These are phyloP conservation scores for Megalopta genalis DNA, from an alignment of 1,140 invertebrate genomes.

Conservation along the genomic window DNA sequence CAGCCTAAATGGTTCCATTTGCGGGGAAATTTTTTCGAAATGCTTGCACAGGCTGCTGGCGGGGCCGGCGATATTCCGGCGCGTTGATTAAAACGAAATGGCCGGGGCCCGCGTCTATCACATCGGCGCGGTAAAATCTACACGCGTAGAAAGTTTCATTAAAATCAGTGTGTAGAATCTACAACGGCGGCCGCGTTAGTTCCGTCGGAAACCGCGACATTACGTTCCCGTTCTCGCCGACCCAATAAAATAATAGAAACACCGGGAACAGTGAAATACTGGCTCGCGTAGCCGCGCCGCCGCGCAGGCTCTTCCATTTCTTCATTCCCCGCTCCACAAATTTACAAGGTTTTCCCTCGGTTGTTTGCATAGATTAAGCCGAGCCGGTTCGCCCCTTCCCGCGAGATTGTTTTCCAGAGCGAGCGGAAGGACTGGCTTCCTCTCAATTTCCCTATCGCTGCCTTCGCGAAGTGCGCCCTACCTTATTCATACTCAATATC, in stretches of 20 bases:
- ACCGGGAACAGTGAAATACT: not conserved
- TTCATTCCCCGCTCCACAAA: not conserved
- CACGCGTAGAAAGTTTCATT: not conserved
- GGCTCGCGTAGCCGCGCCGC: too few species aligned
- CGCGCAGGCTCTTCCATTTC: not conserved
- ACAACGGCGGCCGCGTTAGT: not conserved
- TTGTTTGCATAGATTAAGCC: conserved; percentile 6
- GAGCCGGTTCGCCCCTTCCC: not conserved
- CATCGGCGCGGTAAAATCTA: not conserved
- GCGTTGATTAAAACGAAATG: not conserved
- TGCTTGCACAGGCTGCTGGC: not conserved
- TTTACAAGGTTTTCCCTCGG: not conserved
- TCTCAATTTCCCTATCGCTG: not conserved
- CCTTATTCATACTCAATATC: not conserved
- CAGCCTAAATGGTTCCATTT: not conserved
- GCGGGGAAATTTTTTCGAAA: not conserved
- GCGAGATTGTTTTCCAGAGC: not conserved
- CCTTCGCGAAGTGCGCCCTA: not conserved
- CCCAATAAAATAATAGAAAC: conserved; percentile 6
- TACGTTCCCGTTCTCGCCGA: not conserved
- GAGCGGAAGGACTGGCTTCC: not conserved
- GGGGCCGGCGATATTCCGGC: not conserved
- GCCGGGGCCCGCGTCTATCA: not conserved
- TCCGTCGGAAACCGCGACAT: not conserved
- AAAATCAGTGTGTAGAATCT: not conserved